Evolutionary conservation across 2,888 invertebrate species (phyloP).

Genomic region (Pollenia angustigena): DNA sequence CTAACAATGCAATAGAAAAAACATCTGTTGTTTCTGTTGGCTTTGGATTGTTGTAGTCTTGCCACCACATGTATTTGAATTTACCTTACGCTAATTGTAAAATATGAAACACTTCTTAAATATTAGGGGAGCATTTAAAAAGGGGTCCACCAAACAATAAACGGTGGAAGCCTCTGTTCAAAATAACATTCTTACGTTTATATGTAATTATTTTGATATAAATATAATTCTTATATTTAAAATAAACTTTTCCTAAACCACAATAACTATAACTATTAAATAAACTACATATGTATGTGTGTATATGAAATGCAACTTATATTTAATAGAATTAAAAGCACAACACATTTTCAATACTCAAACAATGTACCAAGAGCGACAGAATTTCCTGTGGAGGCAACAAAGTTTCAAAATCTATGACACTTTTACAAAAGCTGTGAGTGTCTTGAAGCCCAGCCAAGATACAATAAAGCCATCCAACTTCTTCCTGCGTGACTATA

Average conservation of each 20-base stretch:
- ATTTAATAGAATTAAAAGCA: constrained; percentile 57
- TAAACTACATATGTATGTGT: constrained; percentile 50
- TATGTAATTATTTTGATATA: too few relatives aligned
- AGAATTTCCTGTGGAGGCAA: constrained; percentile 3
- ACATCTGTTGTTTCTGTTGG: too few relatives aligned
- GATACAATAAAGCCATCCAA: constrained; percentile 22
- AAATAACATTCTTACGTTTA: neutral
- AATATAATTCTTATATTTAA: neutral
- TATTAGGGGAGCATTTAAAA: too few relatives aligned
- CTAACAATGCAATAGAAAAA: too few relatives aligned
- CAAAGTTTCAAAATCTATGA: constrained; percentile 62
- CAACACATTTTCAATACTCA: constrained; percentile 33
- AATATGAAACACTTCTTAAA: too few relatives aligned
- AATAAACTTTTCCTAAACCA: constrained; percentile 49
- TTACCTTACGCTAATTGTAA: too few relatives aligned
- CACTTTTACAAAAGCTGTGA: constrained; percentile 44
- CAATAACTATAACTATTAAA: constrained; percentile 63
- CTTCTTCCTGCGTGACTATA: constrained; percentile 8
- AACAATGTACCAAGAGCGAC: neutral
- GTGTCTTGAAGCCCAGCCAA: constrained; percentile 22
- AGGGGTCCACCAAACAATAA: too few relatives aligned
- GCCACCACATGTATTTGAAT: too few relatives aligned
- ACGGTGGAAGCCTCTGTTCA: neutral
- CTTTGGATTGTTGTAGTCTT: too few relatives aligned
- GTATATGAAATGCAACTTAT: neutral